phyloP scores from a whole-genome alignment of 2,113 vertebrate species.

The Chloropsis hardwickii region DNA sequence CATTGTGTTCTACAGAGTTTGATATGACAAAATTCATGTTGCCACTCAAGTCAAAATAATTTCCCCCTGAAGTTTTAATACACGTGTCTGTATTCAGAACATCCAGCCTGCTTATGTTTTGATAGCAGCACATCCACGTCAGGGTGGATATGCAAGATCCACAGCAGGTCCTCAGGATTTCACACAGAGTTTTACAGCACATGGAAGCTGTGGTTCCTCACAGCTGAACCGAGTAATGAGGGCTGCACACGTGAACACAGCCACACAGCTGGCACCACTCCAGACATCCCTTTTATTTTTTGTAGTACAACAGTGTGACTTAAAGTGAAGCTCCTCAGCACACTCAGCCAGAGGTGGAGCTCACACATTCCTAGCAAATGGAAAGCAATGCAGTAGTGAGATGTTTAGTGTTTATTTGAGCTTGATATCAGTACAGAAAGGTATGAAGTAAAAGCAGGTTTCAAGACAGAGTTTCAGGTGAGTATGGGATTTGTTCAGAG shows the following conservation, averaged over 20 bases:
- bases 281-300: not conserved
- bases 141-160: not conserved
- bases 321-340: not conserved
- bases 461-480: not conserved
- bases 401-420: not conserved
- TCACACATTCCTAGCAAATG: not conserved
- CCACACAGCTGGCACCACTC: not conserved
- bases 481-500: not conserved
- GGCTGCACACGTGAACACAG: not conserved
- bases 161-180: not conserved
- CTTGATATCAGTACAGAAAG: not conserved
- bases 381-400: not conserved
- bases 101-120: not conserved
- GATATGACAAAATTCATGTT: not conserved
- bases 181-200: not conserved
- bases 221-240: not conserved
- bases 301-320: not conserved
- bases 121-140: not conserved
- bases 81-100: fast-evolving
- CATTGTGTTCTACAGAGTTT: not conserved
- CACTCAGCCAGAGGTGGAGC: not conserved
- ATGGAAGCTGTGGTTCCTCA: not conserved
- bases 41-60: not conserved
- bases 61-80: not conserved
- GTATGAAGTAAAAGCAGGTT: not conserved